Evolutionary conservation across 2,113 vertebrate species (phyloP), one percentile per base, ranked within the genome.

Genomic region (Colius striatus): DNA sequence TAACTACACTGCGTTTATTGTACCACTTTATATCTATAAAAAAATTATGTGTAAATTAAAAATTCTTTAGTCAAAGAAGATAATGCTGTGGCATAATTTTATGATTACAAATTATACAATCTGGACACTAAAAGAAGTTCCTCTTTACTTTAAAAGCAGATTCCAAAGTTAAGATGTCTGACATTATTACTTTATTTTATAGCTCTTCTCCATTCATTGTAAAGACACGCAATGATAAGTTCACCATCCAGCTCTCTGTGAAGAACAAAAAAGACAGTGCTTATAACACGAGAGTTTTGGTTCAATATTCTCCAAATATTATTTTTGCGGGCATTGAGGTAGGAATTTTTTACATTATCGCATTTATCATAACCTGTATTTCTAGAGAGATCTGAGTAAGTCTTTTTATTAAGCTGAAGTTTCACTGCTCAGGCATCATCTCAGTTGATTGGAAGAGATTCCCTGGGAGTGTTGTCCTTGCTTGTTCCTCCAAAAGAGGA

Each of bases 311-410:
- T 41, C 97, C 98, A 65, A 99, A 99, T 97, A 98, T 99, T 92
- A 98, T 99, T 95, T 99, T 98, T 71, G 98, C 98, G 32, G 99
- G 98, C 96, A 98, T 98, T 47, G 99, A 99, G 99, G 99, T 99
- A 97, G 90, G 97, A 54, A 17, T 66, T 85, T 53, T 90, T 91
- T 21, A 55, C 36, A 22, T 72, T 53, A 20, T 65, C 18, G 4
- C 8, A 20, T 57, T 81, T 92, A 25, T 91, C 11, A 20, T 60
- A 65, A 54, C 11, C 19, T 81, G 10, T 60, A 47, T 73, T 84
- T 16, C 25, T 68, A 51, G 41, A 34, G 10, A 72, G 1, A 45
- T 50, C 12, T 45, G 13, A 84, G 25, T 38, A 90, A 67, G 12
- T 9, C 5, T 81, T 78, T 92, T 47, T 58, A 68, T 54, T 75